Base-by-base conservation (phyloP, 2,888 invertebrate genomes). In the Belgica antarctica region DNA sequence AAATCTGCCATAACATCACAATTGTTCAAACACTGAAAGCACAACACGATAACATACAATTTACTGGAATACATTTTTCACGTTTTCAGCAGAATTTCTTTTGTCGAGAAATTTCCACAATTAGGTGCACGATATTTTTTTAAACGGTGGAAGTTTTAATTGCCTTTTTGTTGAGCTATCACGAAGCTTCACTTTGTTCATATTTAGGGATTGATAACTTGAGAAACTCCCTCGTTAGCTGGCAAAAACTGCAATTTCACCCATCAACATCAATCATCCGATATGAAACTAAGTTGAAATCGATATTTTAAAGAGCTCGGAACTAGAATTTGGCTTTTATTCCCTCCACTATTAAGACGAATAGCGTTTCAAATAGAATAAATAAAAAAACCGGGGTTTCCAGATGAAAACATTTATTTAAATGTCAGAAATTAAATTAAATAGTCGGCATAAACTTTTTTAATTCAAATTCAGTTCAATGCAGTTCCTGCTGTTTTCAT, bases 271-370 rank as follows among this genome's bases (percentile, higher is more conserved):
- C 63, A 65, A 65, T 65, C 63, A 65, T 19, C 12, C 36, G 27
- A 15, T 27, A 12, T 12, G 27, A 5, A 46, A 46, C 46, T 65
- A 65, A 65, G 15, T 65, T 41, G 41, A 65, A 63, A 65, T 65
- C 63, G 41, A 65, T 65, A 65, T 46, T 46, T 65, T 65, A 46
- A 65, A 65, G 46, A 65, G 19, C 22, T 10, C 4, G 15, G n/a
- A 24, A 52, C 17, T 52, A 52, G 22, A 8, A 52, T 52, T 52
- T 17, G n/a, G n/a, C n/a, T n/a, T n/a, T n/a, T n/a, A n/a, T 31
- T 31, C 34, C 34, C 34, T 31, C 12, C 34, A 8, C 12, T 46
- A 46, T 12, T 46, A 46, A n/a, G n/a, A n/a, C n/a, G n/a, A n/a
- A n/a, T n/a, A n/a, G n/a, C n/a, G n/a, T n/a, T n/a, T n/a, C n/a